These are phyloP conservation scores for Gerris lacustris DNA, from an alignment of 2,888 invertebrate genomes.

Conservation along the genomic window DNA sequence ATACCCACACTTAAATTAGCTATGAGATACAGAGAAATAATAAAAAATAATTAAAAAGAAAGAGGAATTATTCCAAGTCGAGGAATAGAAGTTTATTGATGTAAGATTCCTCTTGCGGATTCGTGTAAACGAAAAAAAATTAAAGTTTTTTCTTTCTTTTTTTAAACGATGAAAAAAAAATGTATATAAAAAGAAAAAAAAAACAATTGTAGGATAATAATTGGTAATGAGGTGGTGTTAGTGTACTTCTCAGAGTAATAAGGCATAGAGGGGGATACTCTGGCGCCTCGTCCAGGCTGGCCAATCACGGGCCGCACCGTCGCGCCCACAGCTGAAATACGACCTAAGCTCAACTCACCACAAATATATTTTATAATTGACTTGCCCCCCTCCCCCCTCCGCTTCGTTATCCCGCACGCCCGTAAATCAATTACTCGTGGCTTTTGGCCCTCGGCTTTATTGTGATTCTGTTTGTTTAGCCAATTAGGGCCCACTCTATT, in stretches of 20 bases:
- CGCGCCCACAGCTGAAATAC: conserved; percentile 5
- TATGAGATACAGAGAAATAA: too few species aligned
- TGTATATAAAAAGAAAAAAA: background rate
- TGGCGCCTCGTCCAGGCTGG: background rate
- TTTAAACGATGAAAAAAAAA: too few species aligned
- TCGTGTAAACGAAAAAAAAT: too few species aligned
- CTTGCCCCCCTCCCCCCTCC: conserved; percentile 1
- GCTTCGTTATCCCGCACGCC: background rate
- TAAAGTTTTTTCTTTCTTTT: too few species aligned
- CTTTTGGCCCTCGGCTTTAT: conserved; percentile 18
- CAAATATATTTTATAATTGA: conserved; percentile 5
- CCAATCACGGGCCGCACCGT: background rate
- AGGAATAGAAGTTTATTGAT: too few species aligned
- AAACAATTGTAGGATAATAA: conserved; percentile 2
- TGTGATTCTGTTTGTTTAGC: conserved; percentile 28
- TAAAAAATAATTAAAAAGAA: too few species aligned
- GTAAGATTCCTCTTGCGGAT: too few species aligned
- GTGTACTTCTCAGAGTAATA: background rate
- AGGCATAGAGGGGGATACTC: background rate
- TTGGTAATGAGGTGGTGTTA: conserved; percentile 1
- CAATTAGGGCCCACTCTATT: conserved; percentile 20
- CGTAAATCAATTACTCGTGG: background rate
- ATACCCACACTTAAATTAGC: too few species aligned
- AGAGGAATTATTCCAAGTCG: too few species aligned
- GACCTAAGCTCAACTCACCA: background rate